These are phyloP conservation scores for Tetraneura akinire DNA, from an alignment of 1,140 invertebrate species.

Conservation along the genomic window DNA sequence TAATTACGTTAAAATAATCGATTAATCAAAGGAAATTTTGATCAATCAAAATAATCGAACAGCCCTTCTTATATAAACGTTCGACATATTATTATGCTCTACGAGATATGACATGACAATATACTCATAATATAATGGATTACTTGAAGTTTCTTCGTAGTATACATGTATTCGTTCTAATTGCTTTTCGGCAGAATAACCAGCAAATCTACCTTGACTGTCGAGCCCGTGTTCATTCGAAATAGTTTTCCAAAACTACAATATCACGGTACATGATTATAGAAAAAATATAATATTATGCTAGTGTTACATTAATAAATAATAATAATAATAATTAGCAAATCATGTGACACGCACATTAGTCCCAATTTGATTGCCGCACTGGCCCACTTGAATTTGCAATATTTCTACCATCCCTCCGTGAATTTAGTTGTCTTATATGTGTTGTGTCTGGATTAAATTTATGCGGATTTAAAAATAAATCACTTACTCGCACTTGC, in stretches of 20 bases:
- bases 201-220: background rate
- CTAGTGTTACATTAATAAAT: too few relatives aligned
- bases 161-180: slow-evolving; percentile 30
- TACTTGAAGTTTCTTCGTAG: background rate
- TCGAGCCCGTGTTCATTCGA: slow-evolving; percentile 33
- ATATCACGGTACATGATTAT: background rate
- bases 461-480: too few relatives aligned
- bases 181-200: background rate
- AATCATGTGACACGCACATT: background rate
- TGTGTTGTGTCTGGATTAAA: background rate
- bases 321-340: too few relatives aligned
- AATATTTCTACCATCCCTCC: slow-evolving; percentile 17
- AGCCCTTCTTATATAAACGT: background rate
- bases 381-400: slow-evolving; percentile 30
- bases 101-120: too few relatives aligned
- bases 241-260: slow-evolving; percentile 44
- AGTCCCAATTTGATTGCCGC: slow-evolving; percentile 4
- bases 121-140: background rate
- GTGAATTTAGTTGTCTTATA: background rate
- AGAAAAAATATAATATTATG: background rate
- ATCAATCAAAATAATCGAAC: too few relatives aligned
- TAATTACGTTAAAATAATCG: too few relatives aligned
- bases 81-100: background rate
- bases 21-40: too few relatives aligned
- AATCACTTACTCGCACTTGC: background rate